Percentiles rank a stretch among this genome's conserved stretches.
Evolutionary conservation across 2,797 vertebrate genomes (phyloP).

Genomic region (Spheniscus humboldti): DNA sequence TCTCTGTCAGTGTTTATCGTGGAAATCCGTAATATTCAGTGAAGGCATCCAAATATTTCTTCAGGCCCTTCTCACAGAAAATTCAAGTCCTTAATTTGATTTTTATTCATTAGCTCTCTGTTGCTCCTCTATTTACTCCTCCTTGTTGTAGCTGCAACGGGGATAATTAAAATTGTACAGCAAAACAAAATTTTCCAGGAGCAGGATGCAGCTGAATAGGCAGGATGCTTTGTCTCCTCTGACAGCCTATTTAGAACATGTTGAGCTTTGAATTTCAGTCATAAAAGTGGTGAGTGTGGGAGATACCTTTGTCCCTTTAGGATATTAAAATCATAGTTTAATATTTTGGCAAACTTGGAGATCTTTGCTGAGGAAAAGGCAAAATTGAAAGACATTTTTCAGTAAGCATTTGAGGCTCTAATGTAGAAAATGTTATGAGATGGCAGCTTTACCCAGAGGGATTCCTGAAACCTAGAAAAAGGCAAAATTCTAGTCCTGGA

Average conservation of each 20-base stretch:
- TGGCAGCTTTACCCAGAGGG: neutral
- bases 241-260: neutral
- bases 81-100: neutral
- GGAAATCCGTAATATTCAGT: neutral
- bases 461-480: neutral
- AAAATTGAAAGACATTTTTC: constrained; percentile 6
- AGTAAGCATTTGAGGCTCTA: neutral
- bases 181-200: constrained; percentile 5
- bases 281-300: neutral
- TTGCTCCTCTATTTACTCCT: neutral
- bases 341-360: neutral
- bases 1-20: neutral
- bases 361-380: neutral
- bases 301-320: neutral
- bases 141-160: neutral
- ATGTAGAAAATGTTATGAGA: neutral
- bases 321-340: neutral
- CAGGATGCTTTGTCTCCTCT: neutral
- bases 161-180: constrained; percentile 15
- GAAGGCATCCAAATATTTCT: neutral
- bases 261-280: constrained; percentile 13
- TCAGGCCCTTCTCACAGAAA: neutral
- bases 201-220: neutral
- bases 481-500: neutral
- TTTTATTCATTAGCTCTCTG: constrained; percentile 11